These are phyloP conservation scores for Xestobium rufovillosum DNA, from an alignment of 2,888 invertebrate species.

Conservation along the genomic window DNA sequence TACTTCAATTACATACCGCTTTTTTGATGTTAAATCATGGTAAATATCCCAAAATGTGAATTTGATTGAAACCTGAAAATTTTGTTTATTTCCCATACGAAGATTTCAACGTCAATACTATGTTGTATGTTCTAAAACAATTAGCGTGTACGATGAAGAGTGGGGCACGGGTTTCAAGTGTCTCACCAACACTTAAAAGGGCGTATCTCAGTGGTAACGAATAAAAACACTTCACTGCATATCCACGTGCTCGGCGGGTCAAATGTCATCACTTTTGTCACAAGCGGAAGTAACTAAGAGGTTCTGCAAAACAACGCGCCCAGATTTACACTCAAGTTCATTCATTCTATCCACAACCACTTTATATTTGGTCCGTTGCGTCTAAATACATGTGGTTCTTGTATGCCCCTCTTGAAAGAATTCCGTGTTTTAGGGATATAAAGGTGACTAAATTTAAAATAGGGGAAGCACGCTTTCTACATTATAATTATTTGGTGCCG, in stretches of 20 bases:
- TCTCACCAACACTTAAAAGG: too few species aligned
- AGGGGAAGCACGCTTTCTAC: slow-evolving; percentile 19
- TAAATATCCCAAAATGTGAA: too few species aligned
- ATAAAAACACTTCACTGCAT: slow-evolving; percentile 12
- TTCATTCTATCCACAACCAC: slow-evolving; percentile 4
- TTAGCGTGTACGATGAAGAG: too few species aligned
- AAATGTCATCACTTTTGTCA: slow-evolving; percentile 37
- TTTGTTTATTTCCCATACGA: too few species aligned
- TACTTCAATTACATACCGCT: too few species aligned
- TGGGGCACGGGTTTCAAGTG: too few species aligned
- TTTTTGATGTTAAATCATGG: too few species aligned
- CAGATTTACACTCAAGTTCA: slow-evolving; percentile 21
- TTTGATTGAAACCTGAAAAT: too few species aligned
- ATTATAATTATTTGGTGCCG: slow-evolving; percentile 7
- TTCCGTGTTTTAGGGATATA: slow-evolving; percentile 24
- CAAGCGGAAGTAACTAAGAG: slow-evolving; percentile 36
- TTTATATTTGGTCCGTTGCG: background rate
- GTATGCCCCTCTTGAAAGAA: slow-evolving; percentile 18
- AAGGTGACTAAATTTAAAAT: slow-evolving; percentile 21
- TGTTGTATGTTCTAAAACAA: too few species aligned
- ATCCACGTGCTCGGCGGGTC: slow-evolving; percentile 40
- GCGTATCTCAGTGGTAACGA: slow-evolving; percentile 2
- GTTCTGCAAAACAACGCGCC: slow-evolving; percentile 24
- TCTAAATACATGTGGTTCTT: slow-evolving; percentile 19
- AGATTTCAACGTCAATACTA: too few species aligned